phyloP scores from a whole-genome alignment of 2,797 vertebrate genomes.

The Neomorphus geoffroyi region DNA sequence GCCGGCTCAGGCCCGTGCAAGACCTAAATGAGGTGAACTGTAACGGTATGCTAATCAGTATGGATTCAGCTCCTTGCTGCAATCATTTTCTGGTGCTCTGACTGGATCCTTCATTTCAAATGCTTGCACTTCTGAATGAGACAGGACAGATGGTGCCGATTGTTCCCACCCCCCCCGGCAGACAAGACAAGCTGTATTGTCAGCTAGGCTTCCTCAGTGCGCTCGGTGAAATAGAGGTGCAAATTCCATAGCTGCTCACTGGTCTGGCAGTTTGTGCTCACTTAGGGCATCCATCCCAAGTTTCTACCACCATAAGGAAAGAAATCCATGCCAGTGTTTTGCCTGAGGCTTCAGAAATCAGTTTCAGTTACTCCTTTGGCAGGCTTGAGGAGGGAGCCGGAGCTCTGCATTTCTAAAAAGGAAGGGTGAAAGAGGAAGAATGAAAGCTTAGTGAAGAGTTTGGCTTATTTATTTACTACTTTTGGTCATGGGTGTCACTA shows the following conservation, averaged over 20 bases:
- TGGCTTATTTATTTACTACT: not conserved
- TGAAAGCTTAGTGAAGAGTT: not conserved
- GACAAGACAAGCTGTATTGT: not conserved
- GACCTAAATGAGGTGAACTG: not conserved
- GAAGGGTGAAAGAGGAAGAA: not conserved
- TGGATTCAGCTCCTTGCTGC: not conserved
- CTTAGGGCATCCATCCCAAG: not conserved
- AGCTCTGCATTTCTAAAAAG: not conserved
- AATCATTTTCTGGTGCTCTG: not conserved
- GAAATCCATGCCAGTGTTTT: not conserved
- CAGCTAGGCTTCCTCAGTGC: not conserved
- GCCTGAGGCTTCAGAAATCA: not conserved
- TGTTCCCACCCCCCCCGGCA: not conserved
- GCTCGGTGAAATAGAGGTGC: not conserved
- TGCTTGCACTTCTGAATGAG: not conserved
- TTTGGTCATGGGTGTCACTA: not conserved
- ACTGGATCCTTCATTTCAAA: not conserved
- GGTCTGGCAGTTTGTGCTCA: not conserved
- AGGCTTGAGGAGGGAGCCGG: not conserved
- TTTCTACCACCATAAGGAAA: not conserved
- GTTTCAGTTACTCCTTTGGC: not conserved
- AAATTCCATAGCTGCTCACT: not conserved
- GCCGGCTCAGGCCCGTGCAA: not conserved
- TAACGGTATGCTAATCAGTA: not conserved
- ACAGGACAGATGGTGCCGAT: slow-evolving; percentile 26